A percentile compares a stretch with the other conserved stretches of the same genome.
Evolutionary conservation across 2,888 invertebrate species (phyloP).

Genomic region (Drosophila melanocephala): DNA sequence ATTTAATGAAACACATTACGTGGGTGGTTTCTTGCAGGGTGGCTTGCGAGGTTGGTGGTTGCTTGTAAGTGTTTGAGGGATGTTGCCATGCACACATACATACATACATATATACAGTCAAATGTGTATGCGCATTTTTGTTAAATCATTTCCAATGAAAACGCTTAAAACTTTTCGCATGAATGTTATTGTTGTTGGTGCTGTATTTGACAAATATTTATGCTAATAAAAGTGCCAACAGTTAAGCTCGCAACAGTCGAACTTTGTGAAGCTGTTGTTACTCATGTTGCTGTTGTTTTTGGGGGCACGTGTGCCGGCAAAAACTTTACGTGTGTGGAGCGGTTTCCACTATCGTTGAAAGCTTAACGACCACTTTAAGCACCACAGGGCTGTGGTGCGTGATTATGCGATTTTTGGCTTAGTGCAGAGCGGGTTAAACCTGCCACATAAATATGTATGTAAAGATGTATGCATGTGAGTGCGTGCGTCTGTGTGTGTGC

Average conservation of each 20-base stretch:
- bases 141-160: constrained; percentile 77
- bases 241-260: constrained; percentile 53
- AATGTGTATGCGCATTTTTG: constrained; percentile 48
- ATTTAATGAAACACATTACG: constrained; percentile 72
- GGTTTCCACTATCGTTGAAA: constrained; percentile 54
- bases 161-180: constrained; percentile 75
- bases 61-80: constrained; percentile 26
- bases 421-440: constrained; percentile 22
- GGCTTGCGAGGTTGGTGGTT: not conserved
- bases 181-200: constrained; percentile 63
- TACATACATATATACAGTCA: not conserved
- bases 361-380: constrained; percentile 64
- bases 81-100: constrained; percentile 17
- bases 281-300: constrained; percentile 22
- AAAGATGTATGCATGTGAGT: not conserved
- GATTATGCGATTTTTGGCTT: constrained; percentile 57
- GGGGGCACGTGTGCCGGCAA: constrained; percentile 44
- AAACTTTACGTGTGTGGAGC: constrained; percentile 38
- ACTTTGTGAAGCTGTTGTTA: constrained; percentile 40
- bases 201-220: constrained; percentile 76
- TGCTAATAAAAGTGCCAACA: constrained; percentile 73
- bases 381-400: constrained; percentile 53
- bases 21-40: not conserved
- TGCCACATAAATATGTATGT: constrained; percentile 1
- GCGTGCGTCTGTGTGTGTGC: not conserved